Evolutionary conservation across 2,888 invertebrate species (phyloP).

Genomic region (Cheilosia pagana): DNA sequence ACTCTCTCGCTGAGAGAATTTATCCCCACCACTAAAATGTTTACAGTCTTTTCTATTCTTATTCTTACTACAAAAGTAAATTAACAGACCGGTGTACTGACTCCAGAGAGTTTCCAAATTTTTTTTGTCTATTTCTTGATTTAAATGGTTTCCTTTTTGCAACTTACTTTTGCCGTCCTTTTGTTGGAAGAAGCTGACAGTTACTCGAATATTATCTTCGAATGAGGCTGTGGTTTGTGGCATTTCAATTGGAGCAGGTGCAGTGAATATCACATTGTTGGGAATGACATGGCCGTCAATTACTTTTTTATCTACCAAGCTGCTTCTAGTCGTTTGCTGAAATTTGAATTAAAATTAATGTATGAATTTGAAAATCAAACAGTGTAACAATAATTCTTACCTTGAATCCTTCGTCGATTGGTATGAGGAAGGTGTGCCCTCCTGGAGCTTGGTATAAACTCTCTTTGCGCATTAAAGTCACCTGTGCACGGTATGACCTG

Average conservation of each 20-base stretch:
- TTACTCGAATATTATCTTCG: constrained; percentile 92
- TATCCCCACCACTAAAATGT: too few species aligned
- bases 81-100: too few species aligned
- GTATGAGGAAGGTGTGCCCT: constrained; percentile 94
- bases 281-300: constrained; percentile 96
- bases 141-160: background rate
- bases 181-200: constrained; percentile 90
- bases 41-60: too few species aligned
- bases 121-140: too few species aligned
- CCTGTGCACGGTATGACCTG: constrained; percentile 91
- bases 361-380: background rate
- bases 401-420: constrained; percentile 95
- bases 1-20: too few species aligned
- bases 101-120: too few species aligned
- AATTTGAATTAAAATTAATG: background rate
- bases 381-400: constrained; percentile 83
- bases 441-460: constrained; percentile 91
- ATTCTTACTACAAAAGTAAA: too few species aligned
- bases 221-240: constrained; percentile 92
- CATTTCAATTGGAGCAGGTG: constrained; percentile 89
- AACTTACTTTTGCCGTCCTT: constrained; percentile 88
- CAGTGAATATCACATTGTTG: constrained; percentile 93
- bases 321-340: constrained; percentile 88
- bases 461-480: constrained; percentile 89
- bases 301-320: constrained; percentile 92